Conservation (phyloP, 2,888 invertebrate genomes). For the Galeruca laticollis region DNA sequence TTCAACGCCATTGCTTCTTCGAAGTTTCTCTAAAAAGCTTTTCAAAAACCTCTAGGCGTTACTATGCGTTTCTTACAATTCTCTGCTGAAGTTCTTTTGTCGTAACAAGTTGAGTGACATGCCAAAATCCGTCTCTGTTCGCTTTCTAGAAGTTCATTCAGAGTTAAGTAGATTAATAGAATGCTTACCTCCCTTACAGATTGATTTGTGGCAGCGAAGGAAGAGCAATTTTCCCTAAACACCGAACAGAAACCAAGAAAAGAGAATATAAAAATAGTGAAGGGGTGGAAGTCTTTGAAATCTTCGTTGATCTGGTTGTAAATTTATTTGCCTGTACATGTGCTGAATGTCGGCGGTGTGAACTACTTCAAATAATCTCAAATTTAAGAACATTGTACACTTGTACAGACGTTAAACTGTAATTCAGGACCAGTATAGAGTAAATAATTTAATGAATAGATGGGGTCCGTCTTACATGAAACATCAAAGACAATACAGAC, state of each 20-base stretch:
- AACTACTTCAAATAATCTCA: too few species aligned
- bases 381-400: too few species aligned
- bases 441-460: too few species aligned
- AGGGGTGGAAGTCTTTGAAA: not conserved
- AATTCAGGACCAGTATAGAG: too few species aligned
- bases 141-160: constrained; percentile 27
- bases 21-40: not conserved
- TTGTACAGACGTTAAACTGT: too few species aligned
- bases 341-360: too few species aligned
- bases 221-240: constrained; percentile 37
- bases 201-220: constrained; percentile 43
- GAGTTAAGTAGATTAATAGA: constrained; percentile 48
- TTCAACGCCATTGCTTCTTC: not conserved
- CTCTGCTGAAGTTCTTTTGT: constrained; percentile 8
- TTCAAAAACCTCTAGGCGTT: not conserved
- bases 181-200: constrained; percentile 46
- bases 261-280: constrained; percentile 6
- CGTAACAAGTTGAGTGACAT: constrained; percentile 22
- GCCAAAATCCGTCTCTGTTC: constrained; percentile 24
- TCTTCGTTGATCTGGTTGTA: too few species aligned
- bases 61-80: not conserved
- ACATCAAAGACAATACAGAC: too few species aligned
- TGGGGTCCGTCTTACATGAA: too few species aligned
- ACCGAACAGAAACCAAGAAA: constrained; percentile 18
- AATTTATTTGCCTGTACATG: too few species aligned